phyloP scores from a whole-genome alignment of 2,797 vertebrate species.

The Eulemur mongoz region DNA sequence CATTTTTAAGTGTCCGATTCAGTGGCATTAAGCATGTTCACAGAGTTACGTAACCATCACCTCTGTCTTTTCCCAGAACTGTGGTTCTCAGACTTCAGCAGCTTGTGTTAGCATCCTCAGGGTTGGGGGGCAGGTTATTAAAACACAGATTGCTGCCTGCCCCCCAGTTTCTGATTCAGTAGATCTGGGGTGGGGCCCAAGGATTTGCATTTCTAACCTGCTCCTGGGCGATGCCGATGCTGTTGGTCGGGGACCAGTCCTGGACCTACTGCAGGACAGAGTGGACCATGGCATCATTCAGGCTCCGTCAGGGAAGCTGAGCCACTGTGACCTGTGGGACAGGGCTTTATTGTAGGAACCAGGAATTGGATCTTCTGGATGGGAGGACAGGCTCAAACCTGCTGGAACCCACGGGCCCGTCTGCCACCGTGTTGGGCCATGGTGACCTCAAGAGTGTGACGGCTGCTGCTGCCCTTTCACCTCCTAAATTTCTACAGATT shows the following conservation, averaged over 20 bases:
- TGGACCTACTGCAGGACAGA: neutral
- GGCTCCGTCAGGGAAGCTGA: neutral
- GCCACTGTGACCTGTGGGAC: neutral
- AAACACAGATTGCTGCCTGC: neutral
- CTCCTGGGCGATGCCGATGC: neutral
- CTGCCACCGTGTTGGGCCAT: fast-evolving
- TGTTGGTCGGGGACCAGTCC: neutral
- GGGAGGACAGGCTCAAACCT: neutral
- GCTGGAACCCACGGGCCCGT: neutral
- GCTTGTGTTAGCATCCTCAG: neutral
- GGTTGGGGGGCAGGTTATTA: no score
- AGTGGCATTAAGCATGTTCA: neutral
- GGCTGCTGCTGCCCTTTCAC: neutral
- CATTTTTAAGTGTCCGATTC: neutral
- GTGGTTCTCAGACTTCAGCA: neutral
- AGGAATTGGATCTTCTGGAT: neutral
- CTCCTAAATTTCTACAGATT: neutral
- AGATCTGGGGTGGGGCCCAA: neutral
- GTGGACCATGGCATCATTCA: neutral
- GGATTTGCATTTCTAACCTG: neutral
- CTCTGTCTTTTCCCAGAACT: neutral
- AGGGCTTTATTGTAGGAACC: neutral
- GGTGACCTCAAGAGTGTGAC: neutral
- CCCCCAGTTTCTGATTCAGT: neutral
- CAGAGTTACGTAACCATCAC: no score